These are phyloP conservation scores for Spizaetus ornatus DNA, from an alignment of 2,113 vertebrate species.

Conservation along the genomic window DNA sequence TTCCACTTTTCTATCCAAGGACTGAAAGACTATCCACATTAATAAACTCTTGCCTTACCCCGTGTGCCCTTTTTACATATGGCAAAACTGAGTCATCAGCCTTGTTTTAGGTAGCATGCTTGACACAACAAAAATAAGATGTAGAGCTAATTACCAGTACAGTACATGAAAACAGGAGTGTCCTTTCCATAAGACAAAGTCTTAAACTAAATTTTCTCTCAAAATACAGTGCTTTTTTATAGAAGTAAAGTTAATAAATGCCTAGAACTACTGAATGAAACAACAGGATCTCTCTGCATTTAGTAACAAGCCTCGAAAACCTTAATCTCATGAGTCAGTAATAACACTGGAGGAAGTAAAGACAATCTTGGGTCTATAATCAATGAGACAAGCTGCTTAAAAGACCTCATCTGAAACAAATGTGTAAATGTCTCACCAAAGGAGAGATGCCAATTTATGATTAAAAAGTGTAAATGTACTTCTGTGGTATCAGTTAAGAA, in stretches of 20 bases:
- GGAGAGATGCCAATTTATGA: neutral
- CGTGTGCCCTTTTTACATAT: neutral
- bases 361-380: neutral
- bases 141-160: neutral
- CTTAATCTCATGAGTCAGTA: conserved; percentile 47
- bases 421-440: neutral
- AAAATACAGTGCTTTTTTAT: neutral
- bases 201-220: neutral
- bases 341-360: conserved; percentile 17
- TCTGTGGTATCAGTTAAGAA: neutral
- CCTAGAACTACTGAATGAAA: neutral
- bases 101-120: neutral
- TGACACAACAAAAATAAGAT: conserved; percentile 3
- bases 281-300: neutral
- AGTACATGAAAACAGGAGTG: neutral
- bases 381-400: conserved; percentile 15
- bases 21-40: neutral
- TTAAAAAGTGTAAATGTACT: conserved; percentile 21
- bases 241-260: conserved; percentile 7
- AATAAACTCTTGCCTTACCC: neutral
- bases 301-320: conserved; percentile 27
- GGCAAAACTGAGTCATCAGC: conserved; percentile 37
- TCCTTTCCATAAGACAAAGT: neutral
- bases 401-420: neutral
- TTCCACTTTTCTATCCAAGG: conserved; percentile 3